phyloP scores from a whole-genome alignment of 2,797 vertebrate genomes.

The Sebastes reedi region DNA sequence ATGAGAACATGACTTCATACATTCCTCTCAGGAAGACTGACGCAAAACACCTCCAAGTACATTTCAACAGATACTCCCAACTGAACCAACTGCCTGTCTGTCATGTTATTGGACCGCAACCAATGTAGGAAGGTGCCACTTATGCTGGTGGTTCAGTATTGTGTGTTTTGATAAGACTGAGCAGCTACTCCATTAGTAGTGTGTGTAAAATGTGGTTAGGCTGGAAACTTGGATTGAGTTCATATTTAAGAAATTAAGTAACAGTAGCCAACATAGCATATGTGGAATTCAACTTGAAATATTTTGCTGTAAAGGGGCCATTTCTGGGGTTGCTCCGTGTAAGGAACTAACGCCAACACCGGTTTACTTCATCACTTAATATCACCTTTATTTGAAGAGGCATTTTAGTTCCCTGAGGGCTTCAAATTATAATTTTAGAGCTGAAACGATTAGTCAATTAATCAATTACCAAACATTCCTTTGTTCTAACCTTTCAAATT shows the following conservation, averaged over 20 bases:
- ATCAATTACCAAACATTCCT: neutral
- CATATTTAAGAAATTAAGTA: neutral
- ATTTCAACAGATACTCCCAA: constrained; percentile 20
- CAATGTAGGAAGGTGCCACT: neutral
- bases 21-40: constrained; percentile 3
- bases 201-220: neutral
- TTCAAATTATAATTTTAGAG: neutral
- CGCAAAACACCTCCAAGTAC: neutral
- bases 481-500: neutral
- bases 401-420: neutral
- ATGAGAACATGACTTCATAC: constrained; percentile 1
- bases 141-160: constrained; percentile 4
- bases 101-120: neutral
- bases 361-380: neutral
- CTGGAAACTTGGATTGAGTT: neutral
- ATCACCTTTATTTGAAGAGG: neutral
- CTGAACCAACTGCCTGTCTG: constrained; percentile 22
- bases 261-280: neutral
- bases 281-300: too few relatives aligned
- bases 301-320: neutral
- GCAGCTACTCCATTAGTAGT: neutral
- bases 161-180: neutral
- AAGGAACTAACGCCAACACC: neutral
- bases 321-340: neutral
- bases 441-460: neutral